phyloP scores from a whole-genome alignment of 2,797 vertebrate genomes.

The Cetoscarus ocellatus region DNA sequence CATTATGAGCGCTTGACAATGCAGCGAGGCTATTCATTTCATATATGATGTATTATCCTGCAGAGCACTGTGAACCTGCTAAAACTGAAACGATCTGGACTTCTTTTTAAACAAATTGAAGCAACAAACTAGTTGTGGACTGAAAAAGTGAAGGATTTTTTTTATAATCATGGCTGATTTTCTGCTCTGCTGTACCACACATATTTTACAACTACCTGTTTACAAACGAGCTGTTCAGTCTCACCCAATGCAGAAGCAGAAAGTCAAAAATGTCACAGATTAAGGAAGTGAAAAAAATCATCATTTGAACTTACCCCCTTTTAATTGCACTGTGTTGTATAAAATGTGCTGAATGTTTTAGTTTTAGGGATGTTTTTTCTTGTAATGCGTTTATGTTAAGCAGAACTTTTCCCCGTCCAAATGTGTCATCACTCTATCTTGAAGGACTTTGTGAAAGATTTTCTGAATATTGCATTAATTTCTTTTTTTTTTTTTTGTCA shows the following conservation, averaged over 20 bases:
- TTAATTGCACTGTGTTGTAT: constrained; percentile 85
- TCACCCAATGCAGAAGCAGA: background rate
- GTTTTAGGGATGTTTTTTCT: constrained; percentile 75
- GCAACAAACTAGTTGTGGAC: background rate
- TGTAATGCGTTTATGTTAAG: constrained; percentile 87
- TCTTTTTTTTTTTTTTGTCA: constrained; percentile 57
- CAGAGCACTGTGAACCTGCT: constrained; percentile 16
- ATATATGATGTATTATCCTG: background rate
- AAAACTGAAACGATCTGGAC: constrained; percentile 1
- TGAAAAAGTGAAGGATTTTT: constrained; percentile 15
- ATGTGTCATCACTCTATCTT: constrained; percentile 50
- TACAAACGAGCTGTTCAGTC: constrained; percentile 50
- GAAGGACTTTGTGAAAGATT: constrained; percentile 80
- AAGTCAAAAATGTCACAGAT: constrained; percentile 22
- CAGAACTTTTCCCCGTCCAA: constrained; percentile 83
- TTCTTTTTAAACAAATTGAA: background rate
- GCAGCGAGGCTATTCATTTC: background rate
- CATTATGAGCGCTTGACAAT: background rate
- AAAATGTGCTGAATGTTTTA: constrained; percentile 86
- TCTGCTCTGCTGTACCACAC: constrained; percentile 46
- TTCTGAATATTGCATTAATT: constrained; percentile 42
- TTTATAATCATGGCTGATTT: constrained; percentile 13
- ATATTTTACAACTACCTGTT: constrained; percentile 54
- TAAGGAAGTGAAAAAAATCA: constrained; percentile 56
- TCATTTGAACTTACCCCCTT: constrained; percentile 46